These are phyloP conservation scores for Tupaia tana DNA, from an alignment of 2,113 vertebrate species.

Conservation along the genomic window DNA sequence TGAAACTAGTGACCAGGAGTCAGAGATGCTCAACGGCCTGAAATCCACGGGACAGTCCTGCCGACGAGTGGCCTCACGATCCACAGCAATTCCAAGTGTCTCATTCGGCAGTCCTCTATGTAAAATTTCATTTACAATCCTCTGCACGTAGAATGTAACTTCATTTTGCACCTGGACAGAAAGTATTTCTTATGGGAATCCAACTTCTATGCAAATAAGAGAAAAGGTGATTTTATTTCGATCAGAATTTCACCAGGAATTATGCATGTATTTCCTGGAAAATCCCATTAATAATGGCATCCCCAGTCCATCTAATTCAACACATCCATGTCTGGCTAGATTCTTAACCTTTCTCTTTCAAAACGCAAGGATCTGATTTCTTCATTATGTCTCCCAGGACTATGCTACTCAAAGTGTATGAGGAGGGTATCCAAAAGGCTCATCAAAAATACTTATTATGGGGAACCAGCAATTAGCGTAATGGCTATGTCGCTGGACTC, in stretches of 20 bases:
- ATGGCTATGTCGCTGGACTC: no score
- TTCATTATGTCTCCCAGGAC: background rate
- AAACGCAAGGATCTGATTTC: background rate
- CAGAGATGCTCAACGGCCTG: background rate
- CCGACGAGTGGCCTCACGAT: background rate
- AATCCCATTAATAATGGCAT: background rate
- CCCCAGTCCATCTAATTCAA: background rate
- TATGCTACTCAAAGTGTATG: background rate
- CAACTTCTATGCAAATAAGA: background rate
- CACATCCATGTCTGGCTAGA: background rate
- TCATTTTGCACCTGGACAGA: background rate
- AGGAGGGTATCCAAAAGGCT: no score
- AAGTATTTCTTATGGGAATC: background rate
- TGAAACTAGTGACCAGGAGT: background rate
- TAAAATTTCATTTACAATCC: background rate
- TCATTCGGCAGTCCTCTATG: background rate
- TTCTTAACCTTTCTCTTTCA: background rate
- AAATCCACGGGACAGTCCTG: background rate
- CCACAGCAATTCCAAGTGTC: background rate
- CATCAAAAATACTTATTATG: no score
- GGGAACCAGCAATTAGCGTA: no score
- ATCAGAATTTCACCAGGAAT: background rate
- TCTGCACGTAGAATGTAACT: background rate
- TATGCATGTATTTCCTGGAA: background rate
- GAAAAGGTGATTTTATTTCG: background rate